Evolutionary conservation across 2,113 vertebrate genomes (phyloP), one percentile per base, ranked within the genome.

Genomic region (Accipiter virgatus): DNA sequence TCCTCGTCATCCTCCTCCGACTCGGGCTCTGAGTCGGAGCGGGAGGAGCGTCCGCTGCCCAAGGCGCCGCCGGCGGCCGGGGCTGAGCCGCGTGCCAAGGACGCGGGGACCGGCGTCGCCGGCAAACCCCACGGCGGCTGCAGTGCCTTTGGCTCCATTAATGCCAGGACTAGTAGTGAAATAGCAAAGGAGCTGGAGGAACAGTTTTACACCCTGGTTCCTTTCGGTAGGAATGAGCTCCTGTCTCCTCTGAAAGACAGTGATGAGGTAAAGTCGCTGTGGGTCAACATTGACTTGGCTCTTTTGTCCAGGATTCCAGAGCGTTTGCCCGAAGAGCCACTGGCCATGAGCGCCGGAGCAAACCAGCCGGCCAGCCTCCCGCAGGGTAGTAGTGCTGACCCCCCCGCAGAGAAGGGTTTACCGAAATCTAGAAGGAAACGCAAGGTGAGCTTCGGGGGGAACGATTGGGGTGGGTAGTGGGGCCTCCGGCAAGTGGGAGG

Each of bases 221-320:
- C 99, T 68, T 99, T 99, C 73, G 99, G 99, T 48, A 98, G 99
- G 85, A 98, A 98, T 38, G 99, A 99, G 58, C 98, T 98, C 97
- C 98, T 97, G 93, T 96, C 98, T 97, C 96, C 97, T 34, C 52
- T 97, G 95, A 96, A 99, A 98, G 95, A 98, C 95, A 98, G 98
- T 75, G 98, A 99, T 77, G 99, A 99, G 86, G 98, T 99, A 77
- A 98, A 98, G 95, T 98, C 99, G 19, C 98, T 99, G 78, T 99
- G 99, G 98, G 99, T 99, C 95, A 99, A 99, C 95, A 99, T 99
- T 92, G 99, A 99, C 98, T 98, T 99, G 97, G 98, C 98, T 90
- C 99, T 99, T 80, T 98, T 99, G 88, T 98, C 98, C 96, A 98
- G 99, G 95, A 98, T 99, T 88, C 99, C 99, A 31, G 98, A 98